Conservation (phyloP, 2,797 vertebrate species). For the Arremon aurantiirostris region DNA sequence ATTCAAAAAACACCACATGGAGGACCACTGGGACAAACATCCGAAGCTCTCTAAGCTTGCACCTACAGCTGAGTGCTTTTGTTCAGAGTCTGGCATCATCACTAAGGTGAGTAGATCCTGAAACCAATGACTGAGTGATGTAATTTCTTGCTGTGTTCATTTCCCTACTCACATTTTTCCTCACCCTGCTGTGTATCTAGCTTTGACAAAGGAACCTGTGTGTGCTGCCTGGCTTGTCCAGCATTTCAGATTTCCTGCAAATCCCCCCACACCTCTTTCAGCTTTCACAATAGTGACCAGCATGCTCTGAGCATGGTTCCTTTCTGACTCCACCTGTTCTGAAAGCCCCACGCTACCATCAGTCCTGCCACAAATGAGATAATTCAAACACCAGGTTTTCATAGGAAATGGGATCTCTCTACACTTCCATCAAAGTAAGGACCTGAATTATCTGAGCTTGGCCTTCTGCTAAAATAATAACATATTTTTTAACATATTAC, state of each 20-base stretch:
- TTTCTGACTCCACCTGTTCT: neutral
- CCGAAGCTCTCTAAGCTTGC: neutral
- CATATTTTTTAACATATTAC: neutral
- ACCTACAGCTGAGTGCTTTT: neutral
- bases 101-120: neutral
- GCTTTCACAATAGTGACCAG: neutral
- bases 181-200: neutral
- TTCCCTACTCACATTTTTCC: neutral
- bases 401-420: neutral
- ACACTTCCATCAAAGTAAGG: neutral
- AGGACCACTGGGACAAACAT: neutral
- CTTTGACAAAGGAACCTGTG: neutral
- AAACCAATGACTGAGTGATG: neutral
- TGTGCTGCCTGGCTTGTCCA: neutral
- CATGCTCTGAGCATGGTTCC: fast-evolving
- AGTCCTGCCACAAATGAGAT: neutral
- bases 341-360: neutral
- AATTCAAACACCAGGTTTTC: neutral
- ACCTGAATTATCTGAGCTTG: neutral
- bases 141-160: neutral
- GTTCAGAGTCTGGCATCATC: neutral
- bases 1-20: neutral
- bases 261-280: neutral
- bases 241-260: neutral
- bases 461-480: neutral